Conservation (phyloP, 2,888 invertebrate genomes). For the Liodrosophila aerea region DNA sequence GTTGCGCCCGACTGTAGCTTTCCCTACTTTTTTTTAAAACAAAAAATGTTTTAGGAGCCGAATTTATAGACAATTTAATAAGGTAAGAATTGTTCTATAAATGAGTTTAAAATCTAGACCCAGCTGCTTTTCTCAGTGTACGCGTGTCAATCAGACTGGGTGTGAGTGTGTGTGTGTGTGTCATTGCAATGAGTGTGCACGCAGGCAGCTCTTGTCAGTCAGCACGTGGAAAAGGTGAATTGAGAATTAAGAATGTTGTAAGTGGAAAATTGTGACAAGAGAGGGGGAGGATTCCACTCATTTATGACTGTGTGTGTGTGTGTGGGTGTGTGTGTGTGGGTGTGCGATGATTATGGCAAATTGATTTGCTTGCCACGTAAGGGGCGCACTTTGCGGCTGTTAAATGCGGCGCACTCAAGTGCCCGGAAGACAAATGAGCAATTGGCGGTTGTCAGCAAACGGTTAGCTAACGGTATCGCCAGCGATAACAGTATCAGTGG, state of each 20-base stretch:
- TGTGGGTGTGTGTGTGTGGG: slow-evolving; percentile 22
- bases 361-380: slow-evolving; percentile 64
- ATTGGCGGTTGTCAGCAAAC: slow-evolving; percentile 45
- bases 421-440: slow-evolving; percentile 65
- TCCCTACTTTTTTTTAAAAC: too few relatives aligned
- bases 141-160: slow-evolving; percentile 23
- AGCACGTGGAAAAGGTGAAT: slow-evolving; percentile 8
- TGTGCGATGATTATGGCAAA: slow-evolving; percentile 65
- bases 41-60: too few relatives aligned
- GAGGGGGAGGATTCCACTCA: slow-evolving; percentile 1
- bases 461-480: background rate
- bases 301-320: slow-evolving; percentile 9
- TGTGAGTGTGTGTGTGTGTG: slow-evolving; percentile 24
- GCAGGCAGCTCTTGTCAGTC: slow-evolving; percentile 34
- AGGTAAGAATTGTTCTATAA: too few relatives aligned
- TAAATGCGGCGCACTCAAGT: slow-evolving; percentile 50
- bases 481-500: too few relatives aligned
- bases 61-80: too few relatives aligned
- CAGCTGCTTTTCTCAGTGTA: slow-evolving; percentile 11
- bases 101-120: too few relatives aligned
- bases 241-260: background rate
- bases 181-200: slow-evolving; percentile 51
- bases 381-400: slow-evolving; percentile 66
- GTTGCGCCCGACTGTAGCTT: too few relatives aligned
- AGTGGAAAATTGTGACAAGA: background rate